Evolutionary conservation across 2,797 vertebrate species (phyloP).

Genomic region (Paedocypris micromegethes): DNA sequence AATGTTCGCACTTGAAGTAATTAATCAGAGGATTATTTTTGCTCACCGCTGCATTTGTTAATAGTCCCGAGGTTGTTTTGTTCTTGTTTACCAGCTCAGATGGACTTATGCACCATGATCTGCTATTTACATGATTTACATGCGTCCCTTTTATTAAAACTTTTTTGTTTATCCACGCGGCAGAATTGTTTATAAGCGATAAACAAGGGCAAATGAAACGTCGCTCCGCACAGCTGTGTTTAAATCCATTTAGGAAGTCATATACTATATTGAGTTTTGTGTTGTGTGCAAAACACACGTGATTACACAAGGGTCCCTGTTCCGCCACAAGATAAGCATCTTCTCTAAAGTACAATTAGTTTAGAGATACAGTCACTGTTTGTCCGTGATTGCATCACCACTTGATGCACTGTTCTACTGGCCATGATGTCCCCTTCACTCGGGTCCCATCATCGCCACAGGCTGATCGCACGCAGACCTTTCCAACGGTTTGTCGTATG

Average conservation of each 20-base stretch:
- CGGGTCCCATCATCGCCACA: neutral
- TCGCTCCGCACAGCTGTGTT: no score
- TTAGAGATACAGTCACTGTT: neutral
- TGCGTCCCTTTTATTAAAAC: no score
- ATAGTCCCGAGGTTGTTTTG: neutral
- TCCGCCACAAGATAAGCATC: neutral
- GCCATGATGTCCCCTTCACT: neutral
- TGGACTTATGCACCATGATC: neutral
- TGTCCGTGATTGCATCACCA: conserved; percentile 11
- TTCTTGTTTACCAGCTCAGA: neutral
- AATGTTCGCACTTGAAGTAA: no score
- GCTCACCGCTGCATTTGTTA: neutral
- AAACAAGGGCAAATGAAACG: no score
- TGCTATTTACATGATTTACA: no score
- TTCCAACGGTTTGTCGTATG: conserved; percentile 36
- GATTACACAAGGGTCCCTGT: no score
- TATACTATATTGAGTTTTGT: no score
- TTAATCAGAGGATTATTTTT: neutral
- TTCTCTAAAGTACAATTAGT: neutral
- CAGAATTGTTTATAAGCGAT: no score
- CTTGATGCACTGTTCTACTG: neutral
- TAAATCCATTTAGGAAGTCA: no score
- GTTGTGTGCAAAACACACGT: no score
- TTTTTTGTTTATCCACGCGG: no score
- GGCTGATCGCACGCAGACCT: conserved; percentile 23